Base-by-base conservation (phyloP, 2,888 invertebrate species). In the Dilophus febrilis region DNA sequence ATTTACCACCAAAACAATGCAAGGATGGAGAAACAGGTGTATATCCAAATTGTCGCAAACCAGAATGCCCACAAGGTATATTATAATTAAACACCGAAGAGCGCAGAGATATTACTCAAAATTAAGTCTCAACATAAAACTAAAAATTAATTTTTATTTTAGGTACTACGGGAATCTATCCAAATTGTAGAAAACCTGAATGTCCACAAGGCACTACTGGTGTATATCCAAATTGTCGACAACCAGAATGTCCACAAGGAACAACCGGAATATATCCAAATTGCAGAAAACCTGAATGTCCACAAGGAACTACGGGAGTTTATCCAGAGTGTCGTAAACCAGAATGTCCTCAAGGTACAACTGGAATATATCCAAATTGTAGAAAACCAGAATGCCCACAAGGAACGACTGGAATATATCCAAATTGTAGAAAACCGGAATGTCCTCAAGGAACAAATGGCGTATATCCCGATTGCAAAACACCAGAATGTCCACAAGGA, bases 261-360 rank as follows among this genome's bases (percentile, higher is more conserved):
- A 35, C 35, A 14, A 37, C 37, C 8, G 37, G 37, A 29, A 11
- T 8, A 4, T 37, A 37, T 37, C 37, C 37, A 37, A 37, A 37
- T 37, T 37, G 37, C 17, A 14, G 14, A 30, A 37, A 37, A 37
- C 37, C 29, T 8, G 29, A 37, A 30, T 37, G 37, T 14, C 37
- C 37, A 37, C 17, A 6, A n/a, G 37, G 37, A 30, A 37, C 37
- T 3, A 29, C 30, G 16, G 37, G 37, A 4, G 10, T 11, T 3
- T 37, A 37, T 37, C 37, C 37, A 16, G 26, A 37, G 6, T 37
- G 37, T 28, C 28, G 12, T 7, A 28, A 37, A 26, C 37, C 37
- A 6, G 27, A 37, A 30, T 37, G 37, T 29, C 37, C 37, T 16
- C 18, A 6, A 29, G 37, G 37, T 17, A 37, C 29, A 16, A 28